These are phyloP conservation scores for Menidia beryllina DNA, from an alignment of 2,113 vertebrate species.

Conservation along the genomic window DNA sequence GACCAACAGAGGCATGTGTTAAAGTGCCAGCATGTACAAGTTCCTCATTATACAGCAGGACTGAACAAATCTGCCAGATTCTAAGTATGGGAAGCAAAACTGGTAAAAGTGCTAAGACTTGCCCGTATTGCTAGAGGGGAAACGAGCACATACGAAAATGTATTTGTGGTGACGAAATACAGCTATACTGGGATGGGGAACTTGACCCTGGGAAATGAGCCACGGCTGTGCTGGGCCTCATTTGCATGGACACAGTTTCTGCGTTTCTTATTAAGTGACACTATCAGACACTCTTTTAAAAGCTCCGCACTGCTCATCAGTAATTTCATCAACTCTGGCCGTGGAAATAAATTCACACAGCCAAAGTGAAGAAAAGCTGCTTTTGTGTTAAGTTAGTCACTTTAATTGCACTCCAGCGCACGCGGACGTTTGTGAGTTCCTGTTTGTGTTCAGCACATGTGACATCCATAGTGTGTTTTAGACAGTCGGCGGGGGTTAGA, in stretches of 20 bases:
- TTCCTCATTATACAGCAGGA: constrained; percentile 33
- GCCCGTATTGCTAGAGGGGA: constrained; percentile 52
- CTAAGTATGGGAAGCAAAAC: constrained; percentile 31
- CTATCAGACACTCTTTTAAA: constrained; percentile 32
- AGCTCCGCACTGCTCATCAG: constrained; percentile 12
- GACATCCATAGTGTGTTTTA: constrained; percentile 54
- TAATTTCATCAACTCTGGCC: constrained; percentile 15
- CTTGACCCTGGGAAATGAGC: constrained; percentile 72
- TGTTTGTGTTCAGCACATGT: constrained; percentile 55
- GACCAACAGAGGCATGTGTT: constrained; percentile 23
- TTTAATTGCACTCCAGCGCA: neutral
- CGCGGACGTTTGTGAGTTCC: constrained; percentile 5
- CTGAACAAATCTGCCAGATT: constrained; percentile 43
- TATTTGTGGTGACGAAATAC: constrained; percentile 45
- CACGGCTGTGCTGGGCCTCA: constrained; percentile 24
- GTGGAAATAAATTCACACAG: neutral
- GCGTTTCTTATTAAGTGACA: constrained; percentile 31
- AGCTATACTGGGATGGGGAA: constrained; percentile 67
- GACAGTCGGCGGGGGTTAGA: constrained; percentile 69
- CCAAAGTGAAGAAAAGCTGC: neutral
- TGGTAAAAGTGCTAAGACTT: constrained; percentile 53
- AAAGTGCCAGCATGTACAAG: constrained; percentile 52
- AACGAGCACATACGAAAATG: constrained; percentile 55
- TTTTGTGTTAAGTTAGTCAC: constrained; percentile 10
- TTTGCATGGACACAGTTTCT: constrained; percentile 50